A percentile compares a stretch with the other conserved stretches of the same genome.
phyloP scores from a whole-genome alignment of 2,113 vertebrate species.

The Vombatus ursinus region DNA sequence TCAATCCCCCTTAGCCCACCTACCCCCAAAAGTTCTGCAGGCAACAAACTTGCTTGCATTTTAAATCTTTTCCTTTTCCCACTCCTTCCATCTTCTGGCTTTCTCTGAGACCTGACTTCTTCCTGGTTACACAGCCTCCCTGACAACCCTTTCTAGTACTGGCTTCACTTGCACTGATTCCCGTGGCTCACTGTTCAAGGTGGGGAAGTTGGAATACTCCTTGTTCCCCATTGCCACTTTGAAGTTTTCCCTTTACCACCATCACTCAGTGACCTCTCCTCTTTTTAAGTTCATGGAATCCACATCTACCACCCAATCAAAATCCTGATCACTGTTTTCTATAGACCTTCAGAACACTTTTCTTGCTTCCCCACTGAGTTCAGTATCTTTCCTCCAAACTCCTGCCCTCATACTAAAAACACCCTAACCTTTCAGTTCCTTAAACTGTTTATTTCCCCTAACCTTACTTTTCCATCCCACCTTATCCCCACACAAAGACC shows the following conservation, averaged over 20 bases:
- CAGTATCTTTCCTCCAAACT: no score
- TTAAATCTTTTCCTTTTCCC: not conserved
- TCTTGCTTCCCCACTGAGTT: not conserved
- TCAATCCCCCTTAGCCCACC: not conserved
- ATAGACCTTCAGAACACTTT: not conserved
- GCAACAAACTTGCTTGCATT: not conserved
- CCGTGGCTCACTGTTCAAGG: not conserved
- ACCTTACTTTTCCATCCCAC: not conserved
- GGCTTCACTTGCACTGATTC: not conserved
- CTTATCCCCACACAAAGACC: not conserved
- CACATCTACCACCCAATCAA: not conserved
- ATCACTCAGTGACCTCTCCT: not conserved
- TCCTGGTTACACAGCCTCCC: not conserved
- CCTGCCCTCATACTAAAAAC: not conserved
- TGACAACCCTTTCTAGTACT: not conserved
- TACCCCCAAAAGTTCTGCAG: not conserved
- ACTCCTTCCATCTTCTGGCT: not conserved
- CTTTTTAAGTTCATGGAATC: not conserved
- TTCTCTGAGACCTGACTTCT: not conserved
- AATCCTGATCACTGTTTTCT: not conserved
- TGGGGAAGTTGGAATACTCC: not conserved
- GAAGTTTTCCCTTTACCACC: not conserved
- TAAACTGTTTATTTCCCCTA: not conserved
- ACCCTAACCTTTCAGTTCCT: not conserved
- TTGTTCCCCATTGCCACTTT: not conserved